A percentile compares a stretch with the other conserved stretches of the same genome.
phyloP scores from a whole-genome alignment of 2,797 vertebrate genomes.

The Micromesistius poutassou region DNA sequence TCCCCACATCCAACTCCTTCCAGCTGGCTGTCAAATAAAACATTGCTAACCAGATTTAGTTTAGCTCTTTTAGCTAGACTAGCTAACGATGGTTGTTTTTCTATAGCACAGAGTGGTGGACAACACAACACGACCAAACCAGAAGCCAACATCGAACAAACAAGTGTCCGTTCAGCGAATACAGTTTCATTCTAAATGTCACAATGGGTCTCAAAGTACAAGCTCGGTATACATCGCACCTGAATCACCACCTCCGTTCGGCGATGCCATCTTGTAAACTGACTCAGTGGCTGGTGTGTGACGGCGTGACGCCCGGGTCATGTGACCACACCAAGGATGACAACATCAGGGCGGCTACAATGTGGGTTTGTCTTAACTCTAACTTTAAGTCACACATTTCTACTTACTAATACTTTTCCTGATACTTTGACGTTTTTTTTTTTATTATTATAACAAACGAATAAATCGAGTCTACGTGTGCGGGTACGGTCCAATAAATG shows the following conservation, averaged over 20 bases:
- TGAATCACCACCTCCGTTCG: constrained; percentile 48
- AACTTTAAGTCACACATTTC: no score
- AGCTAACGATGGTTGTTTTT: neutral
- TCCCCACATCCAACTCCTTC: neutral
- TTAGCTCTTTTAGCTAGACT: constrained; percentile 30
- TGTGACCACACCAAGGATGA: neutral
- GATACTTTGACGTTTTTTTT: neutral
- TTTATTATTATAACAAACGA: neutral
- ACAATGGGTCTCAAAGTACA: no score
- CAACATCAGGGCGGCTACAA: neutral
- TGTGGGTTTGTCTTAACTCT: no score
- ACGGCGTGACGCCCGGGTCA: neutral
- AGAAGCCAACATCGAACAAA: no score
- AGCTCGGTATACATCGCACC: constrained; percentile 39
- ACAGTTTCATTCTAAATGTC: neutral
- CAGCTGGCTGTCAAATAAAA: constrained; percentile 7
- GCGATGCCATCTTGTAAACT: constrained; percentile 73
- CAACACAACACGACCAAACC: neutral
- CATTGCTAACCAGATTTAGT: neutral
- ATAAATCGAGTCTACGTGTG: neutral
- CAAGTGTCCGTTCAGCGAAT: neutral
- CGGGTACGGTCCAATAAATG: neutral
- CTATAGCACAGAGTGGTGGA: neutral
- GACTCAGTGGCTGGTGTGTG: neutral
- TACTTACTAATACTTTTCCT: no score